These are phyloP conservation scores for Troilus luridus DNA, from an alignment of 2,888 invertebrate species.

Conservation along the genomic window DNA sequence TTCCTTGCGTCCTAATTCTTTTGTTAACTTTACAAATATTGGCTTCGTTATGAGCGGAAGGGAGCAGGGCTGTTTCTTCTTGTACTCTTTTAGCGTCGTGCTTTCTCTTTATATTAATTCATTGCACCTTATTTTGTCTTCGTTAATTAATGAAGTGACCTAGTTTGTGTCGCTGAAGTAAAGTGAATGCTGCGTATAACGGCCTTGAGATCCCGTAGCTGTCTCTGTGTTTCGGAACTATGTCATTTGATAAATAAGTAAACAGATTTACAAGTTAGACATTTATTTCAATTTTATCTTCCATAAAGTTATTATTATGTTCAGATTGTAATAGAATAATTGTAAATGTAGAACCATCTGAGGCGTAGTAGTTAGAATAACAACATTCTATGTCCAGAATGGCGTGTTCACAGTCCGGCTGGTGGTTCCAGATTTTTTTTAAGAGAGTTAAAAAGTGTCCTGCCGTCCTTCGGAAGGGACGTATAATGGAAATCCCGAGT, in stretches of 20 bases:
- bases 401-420: no score
- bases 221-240: background rate
- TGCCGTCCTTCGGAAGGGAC: no score
- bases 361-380: no score
- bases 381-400: no score
- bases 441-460: no score
- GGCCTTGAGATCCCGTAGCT: background rate
- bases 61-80: background rate
- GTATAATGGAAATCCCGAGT: no score
- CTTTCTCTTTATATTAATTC: background rate
- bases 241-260: background rate
- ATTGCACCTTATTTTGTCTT: background rate
- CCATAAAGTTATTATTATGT: no score
- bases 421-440: no score
- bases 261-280: no score
- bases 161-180: background rate
- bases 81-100: background rate
- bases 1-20: background rate
- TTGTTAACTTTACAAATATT: background rate
- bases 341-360: no score
- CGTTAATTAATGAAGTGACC: background rate
- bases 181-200: background rate
- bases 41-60: conserved; percentile 3
- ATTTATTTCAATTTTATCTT: no score
- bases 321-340: no score